phyloP scores from a whole-genome alignment of 2,797 vertebrate genomes.

The Eupleurogrammus muticus region DNA sequence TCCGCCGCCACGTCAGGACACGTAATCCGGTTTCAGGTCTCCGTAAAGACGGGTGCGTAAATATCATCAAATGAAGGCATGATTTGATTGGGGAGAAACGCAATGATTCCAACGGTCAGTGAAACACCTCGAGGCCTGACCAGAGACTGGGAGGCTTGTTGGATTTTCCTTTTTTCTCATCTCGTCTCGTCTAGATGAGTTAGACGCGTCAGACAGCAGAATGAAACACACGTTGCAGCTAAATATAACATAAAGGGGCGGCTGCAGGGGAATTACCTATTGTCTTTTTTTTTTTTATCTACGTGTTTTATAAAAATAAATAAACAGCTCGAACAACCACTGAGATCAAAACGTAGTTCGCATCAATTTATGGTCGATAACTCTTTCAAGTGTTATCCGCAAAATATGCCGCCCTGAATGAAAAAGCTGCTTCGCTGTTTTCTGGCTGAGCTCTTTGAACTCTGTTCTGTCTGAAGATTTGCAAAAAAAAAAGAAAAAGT shows the following conservation, averaged over 20 bases:
- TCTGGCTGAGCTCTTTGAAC: neutral
- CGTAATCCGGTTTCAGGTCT: conserved; percentile 65
- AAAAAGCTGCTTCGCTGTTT: neutral
- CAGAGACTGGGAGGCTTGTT: conserved; percentile 40
- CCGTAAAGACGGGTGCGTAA: conserved; percentile 58
- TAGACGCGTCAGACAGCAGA: conserved; percentile 68
- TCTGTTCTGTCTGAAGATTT: neutral
- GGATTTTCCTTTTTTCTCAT: conserved; percentile 29
- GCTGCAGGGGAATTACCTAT: conserved; percentile 54
- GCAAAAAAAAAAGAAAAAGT: conserved; percentile 14
- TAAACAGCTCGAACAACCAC: conserved; percentile 5
- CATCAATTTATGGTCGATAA: conserved; percentile 1
- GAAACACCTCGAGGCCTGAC: conserved; percentile 59
- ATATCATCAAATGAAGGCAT: conserved; percentile 65
- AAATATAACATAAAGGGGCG: conserved; percentile 70
- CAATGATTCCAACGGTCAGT: conserved; percentile 58
- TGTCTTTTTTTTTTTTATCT: conserved; percentile 21
- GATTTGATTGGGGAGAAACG: conserved; percentile 58
- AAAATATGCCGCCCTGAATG: neutral
- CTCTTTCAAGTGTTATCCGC: neutral
- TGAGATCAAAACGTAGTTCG: conserved; percentile 13
- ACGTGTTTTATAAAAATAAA: conserved; percentile 20
- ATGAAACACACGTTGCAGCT: conserved; percentile 81
- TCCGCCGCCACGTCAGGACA: too few species aligned
- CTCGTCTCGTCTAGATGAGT: conserved; percentile 67